Conservation (phyloP, 1,140 invertebrate genomes). For the Drosophila jambulina region DNA sequence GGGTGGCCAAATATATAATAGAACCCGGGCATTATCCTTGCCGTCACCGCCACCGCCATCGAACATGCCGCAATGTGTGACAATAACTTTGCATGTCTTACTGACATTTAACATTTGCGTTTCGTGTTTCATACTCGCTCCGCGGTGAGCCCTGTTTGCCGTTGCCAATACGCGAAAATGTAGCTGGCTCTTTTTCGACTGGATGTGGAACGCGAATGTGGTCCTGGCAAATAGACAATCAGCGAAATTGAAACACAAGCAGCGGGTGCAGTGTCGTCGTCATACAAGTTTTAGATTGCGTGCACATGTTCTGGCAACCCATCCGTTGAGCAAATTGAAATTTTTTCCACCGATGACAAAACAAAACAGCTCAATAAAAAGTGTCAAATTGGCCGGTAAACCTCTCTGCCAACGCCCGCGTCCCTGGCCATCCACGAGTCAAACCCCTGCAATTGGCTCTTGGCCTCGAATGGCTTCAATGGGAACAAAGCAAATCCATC, state of each 20-base stretch:
- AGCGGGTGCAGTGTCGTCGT: constrained; percentile 52
- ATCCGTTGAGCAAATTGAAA: constrained; percentile 56
- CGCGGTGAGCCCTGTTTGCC: constrained; percentile 28
- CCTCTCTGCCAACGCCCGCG: background rate
- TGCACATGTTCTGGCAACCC: constrained; percentile 52
- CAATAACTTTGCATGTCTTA: constrained; percentile 79
- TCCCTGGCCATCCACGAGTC: background rate
- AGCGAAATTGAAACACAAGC: constrained; percentile 70
- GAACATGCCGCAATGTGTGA: constrained; percentile 70
- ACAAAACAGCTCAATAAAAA: constrained; percentile 68
- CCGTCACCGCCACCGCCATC: constrained; percentile 44
- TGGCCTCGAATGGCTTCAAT: constrained; percentile 28
- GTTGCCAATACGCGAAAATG: constrained; percentile 36
- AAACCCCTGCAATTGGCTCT: constrained; percentile 38
- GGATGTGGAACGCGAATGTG: constrained; percentile 34
- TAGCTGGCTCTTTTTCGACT: constrained; percentile 22
- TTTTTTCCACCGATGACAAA: constrained; percentile 49
- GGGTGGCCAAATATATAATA: constrained; percentile 36
- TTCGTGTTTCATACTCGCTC: constrained; percentile 68
- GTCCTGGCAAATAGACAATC: constrained; percentile 57
- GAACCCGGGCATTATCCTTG: constrained; percentile 35
- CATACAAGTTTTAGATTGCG: constrained; percentile 71
- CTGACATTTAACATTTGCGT: constrained; percentile 79
- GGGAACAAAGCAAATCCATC: constrained; percentile 50
- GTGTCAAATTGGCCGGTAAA: constrained; percentile 41